Percentiles rank a stretch among this genome's conserved stretches.
Evolutionary conservation across 1,140 invertebrate species (phyloP).

Genomic region (Pinna nobilis): DNA sequence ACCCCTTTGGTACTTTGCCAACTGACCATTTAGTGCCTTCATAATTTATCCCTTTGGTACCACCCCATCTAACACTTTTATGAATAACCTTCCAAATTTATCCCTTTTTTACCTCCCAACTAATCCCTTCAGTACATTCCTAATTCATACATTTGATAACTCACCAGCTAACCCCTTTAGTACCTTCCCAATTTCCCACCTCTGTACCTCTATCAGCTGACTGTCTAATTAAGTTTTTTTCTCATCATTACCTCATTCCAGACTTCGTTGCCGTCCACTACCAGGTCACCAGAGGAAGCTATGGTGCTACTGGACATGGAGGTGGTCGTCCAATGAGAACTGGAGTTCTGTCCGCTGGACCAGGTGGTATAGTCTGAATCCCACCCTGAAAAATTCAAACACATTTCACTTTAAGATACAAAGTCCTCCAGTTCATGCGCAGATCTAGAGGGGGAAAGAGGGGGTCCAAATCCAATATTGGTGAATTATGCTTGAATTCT

Average conservation of each 20-base stretch:
- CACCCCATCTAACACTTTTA: too few relatives aligned
- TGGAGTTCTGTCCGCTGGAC: conserved; percentile 11
- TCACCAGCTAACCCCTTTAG: too few relatives aligned
- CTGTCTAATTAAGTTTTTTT: not conserved
- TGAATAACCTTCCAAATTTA: too few relatives aligned
- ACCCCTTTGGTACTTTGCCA: too few relatives aligned
- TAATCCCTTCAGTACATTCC: not conserved
- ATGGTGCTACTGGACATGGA: not conserved
- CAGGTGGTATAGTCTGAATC: conserved; percentile 29
- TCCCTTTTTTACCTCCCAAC: not conserved
- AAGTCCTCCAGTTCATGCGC: too few relatives aligned
- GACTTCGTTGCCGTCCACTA: conserved; percentile 22
- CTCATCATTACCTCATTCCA: conserved; percentile 27
- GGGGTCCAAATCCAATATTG: too few relatives aligned
- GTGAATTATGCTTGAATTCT: too few relatives aligned
- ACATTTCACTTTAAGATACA: not conserved
- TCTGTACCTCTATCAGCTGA: not conserved
- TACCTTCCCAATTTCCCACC: not conserved
- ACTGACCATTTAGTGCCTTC: too few relatives aligned
- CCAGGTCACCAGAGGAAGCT: conserved; percentile 4
- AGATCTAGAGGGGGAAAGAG: too few relatives aligned
- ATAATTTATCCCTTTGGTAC: too few relatives aligned
- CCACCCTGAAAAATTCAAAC: conserved; percentile 13
- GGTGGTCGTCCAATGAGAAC: not conserved
- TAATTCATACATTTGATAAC: not conserved